Evolutionary conservation across 2,797 vertebrate genomes (phyloP), one percentile per base, ranked within the genome.

Genomic region (Crotalus adamanteus): DNA sequence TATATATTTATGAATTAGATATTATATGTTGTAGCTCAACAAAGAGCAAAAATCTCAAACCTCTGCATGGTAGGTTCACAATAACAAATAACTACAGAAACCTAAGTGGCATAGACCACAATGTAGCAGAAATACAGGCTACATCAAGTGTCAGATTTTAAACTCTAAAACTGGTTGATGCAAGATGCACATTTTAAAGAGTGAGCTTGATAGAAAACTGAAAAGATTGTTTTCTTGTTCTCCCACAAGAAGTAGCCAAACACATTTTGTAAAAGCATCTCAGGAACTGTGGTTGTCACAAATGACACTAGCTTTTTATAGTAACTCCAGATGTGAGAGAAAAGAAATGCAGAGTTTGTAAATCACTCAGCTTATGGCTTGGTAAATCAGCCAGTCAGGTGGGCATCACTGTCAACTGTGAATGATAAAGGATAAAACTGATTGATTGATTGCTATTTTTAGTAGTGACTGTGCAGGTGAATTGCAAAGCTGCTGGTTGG

Each of bases 161-260:
- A 91, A 31, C 6, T 14, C 61, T n/a, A 22, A 55, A 83, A 8
- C 56, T 20, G 7, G 8, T 59, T 18, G 28, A 26, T 28, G 47
- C 63, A 1, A 18, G 11, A 11, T 89, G 28, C 25, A 37, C 1
- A 42, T 42, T 57, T 57, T 4, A 18, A 63, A 90, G 89, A 22
- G n/a, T 8, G 56, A 42, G 55, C 2, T 37, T 22, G 7, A 6
- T 6, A 61, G 42, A n/a, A 63, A 89, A 22, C 16, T 3, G 57
- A 2, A 1, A 78, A 51, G 14, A 22, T 13, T 60, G 28, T 90
- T 89, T 31, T 56, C 25, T n/a, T 7, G 7, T 56, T 11, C n/a
- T 22, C 1, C 92, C 78, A 90, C 88, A 65, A 90, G 92, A 86
- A 60, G 92, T 65, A 9, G 51, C 26, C 87, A 90, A 92, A 90